Base-by-base conservation (phyloP, 2,888 invertebrate genomes). In the Doris montereyensis region DNA sequence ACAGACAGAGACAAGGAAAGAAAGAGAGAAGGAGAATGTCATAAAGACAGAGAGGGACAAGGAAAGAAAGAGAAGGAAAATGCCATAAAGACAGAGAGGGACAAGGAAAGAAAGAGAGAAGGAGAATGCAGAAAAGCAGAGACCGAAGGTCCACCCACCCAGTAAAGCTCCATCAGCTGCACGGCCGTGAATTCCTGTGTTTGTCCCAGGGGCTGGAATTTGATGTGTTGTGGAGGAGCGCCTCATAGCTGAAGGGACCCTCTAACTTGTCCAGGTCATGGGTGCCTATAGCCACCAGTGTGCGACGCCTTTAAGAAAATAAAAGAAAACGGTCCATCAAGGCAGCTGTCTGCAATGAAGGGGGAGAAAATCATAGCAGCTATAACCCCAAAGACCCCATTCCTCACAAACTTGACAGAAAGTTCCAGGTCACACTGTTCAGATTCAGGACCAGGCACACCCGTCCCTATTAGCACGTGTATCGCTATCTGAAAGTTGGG, bases 221-320 rank as follows among this genome's bases (percentile, higher is more conserved):
- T 94, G 83, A 99, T 98, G 71, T 97, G 94, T 65, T 93, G 92
- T 0, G 99, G 99, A 0, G 95, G 94, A 95, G 94, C 0, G 99
- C 99, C 91, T 97, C 96, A 90, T 97, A 99, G 30, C 94, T 93
- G 91, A 99, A 99, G 0, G 99, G 99, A 0, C 98, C 97, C 86
- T 91, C 82, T 32, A 92, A 82, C 1, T 96, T 97, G 91, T 99
- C 98, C 86, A 99, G 93, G 93, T 99, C 99, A 92, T 99, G 99
- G 0, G 99, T 98, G 62, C 99, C 99, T 84, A 99, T 97, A 0
- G 98, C 97, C 5, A 98, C 98, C 70, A 99, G 92, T 0, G 95
- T 94, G 77, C 98, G 94, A 91, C 97, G 97, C 70, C 80, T 81
- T n/a, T n/a, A n/a, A n/a, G n/a, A n/a, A n/a, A 65, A 78, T 81